Percentiles rank a stretch among this genome's conserved stretches.
Conservation (phyloP, 2,797 vertebrate genomes). For the Taeniopygia guttata region DNA sequence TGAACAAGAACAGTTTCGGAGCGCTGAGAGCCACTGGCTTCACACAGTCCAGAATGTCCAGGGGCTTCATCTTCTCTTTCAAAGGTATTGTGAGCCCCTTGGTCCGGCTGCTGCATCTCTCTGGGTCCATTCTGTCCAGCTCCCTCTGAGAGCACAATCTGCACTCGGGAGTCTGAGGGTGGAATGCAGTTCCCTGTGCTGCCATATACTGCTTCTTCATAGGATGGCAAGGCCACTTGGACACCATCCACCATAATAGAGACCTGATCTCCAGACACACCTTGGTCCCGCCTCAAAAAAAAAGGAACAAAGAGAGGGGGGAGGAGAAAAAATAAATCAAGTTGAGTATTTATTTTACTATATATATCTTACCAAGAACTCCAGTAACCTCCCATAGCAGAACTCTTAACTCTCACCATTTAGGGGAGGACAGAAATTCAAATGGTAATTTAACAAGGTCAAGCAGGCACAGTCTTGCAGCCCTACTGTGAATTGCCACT, state of each 20-base stretch:
- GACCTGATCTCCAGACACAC: constrained; percentile 88
- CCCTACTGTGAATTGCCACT: not conserved
- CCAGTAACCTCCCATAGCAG: not conserved
- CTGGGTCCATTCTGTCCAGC: constrained; percentile 70
- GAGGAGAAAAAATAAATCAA: not conserved
- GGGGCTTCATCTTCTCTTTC: constrained; percentile 75
- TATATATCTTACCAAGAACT: not conserved
- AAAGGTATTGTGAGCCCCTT: constrained; percentile 39
- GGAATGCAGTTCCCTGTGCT: constrained; percentile 79
- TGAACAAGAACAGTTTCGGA: constrained; percentile 90
- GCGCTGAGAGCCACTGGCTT: constrained; percentile 77
- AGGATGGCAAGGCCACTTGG: constrained; percentile 91
- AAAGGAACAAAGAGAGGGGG: not conserved
- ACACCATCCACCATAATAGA: constrained; percentile 97
- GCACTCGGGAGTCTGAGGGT: constrained; percentile 83
- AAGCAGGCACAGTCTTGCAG: not conserved
- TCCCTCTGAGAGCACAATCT: constrained; percentile 88
- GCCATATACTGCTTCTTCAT: constrained; percentile 92
- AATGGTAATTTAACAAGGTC: not conserved
- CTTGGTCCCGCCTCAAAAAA: constrained; percentile 84
- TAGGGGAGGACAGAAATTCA: not conserved
- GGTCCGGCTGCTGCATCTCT: constrained; percentile 58
- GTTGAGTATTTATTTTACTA: not conserved
- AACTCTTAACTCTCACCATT: not conserved
- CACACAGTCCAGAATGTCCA: constrained; percentile 82